Base-by-base conservation (phyloP, 2,888 invertebrate species). In the Cyrtodaria siliqua region DNA sequence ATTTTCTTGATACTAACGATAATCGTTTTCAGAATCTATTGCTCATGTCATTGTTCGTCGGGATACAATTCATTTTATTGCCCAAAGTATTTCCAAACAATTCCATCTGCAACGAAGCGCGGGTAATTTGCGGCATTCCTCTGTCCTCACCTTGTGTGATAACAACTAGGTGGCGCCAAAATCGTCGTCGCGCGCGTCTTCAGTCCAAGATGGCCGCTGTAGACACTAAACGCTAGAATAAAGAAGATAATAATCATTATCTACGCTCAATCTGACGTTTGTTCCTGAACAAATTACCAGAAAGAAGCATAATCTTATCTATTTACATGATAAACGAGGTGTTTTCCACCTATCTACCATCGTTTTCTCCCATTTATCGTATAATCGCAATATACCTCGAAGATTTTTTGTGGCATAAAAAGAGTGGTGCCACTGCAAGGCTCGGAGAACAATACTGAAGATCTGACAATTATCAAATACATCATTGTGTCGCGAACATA, bases 231-330 rank as follows among this genome's bases (percentile, higher is more conserved):
- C 57, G 61, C 56, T 70, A 62, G 67, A 71, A 62, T 76, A 71
- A 70, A 70, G 67, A 40, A 61, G 76, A 76, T 76, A 62, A 66
- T 60, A 61, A 62, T 42, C 61, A 55, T 70, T 76, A 76, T 76
- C 76, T 76, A 50, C 47, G 61, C 56, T 23, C 52, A 55, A 70
- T 71, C 70, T 70, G 76, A 70, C 70, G 76, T 76, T 66, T 57
- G 76, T 71, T 76, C 67, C 66, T 47, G 70, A 76, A 76, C 76
- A 76, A 76, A 76, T 76, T 76, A 76, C 76, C 61, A 71, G 71
- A 71, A 76, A 71, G 66, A 66, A 66, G 61, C 62, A 62, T 52
- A 71, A 52, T 70, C 64, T 76, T 76, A 76, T 76, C 76, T 70
- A 56, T 70, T 70, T 71, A 76, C 76, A 71, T 76, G 76, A 76